These are phyloP conservation scores for Dipodomys spectabilis DNA, from an alignment of 2,113 vertebrate genomes.

Conservation along the genomic window DNA sequence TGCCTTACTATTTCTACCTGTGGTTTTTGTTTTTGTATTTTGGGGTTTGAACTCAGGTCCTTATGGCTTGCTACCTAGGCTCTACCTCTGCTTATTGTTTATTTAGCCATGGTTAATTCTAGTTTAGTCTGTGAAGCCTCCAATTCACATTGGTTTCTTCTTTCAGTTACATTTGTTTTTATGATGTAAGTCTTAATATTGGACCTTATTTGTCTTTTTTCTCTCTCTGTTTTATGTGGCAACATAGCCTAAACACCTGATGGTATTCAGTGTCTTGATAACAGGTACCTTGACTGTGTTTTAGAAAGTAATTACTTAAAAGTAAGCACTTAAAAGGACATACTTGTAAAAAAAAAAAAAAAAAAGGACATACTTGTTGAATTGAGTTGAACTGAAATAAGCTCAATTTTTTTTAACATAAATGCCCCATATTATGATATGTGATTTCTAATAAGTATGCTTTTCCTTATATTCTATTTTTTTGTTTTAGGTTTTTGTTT, in stretches of 20 bases:
- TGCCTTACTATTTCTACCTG: no score
- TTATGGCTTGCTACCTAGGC: no score
- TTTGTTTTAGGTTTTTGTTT: not conserved
- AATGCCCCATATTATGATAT: not conserved
- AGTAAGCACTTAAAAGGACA: not conserved
- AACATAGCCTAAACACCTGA: not conserved
- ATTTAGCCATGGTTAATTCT: not conserved
- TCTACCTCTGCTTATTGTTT: not conserved
- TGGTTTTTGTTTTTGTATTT: no score
- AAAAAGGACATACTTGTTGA: not conserved
- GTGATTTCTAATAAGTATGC: no score
- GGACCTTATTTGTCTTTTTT: not conserved
- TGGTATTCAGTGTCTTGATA: conserved; percentile 38
- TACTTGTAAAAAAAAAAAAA: not conserved
- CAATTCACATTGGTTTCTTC: not conserved
- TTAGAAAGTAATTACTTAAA: conserved; percentile 4
- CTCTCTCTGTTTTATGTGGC: conserved; percentile 20
- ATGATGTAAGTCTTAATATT: not conserved
- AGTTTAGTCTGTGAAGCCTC: not conserved
- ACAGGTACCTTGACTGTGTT: conserved; percentile 29
- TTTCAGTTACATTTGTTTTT: conserved; percentile 10
- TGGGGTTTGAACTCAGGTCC: no score
- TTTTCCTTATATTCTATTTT: no score
- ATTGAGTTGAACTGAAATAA: conserved; percentile 34
- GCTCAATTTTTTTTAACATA: conserved; percentile 22